These are phyloP conservation scores for Drosophila arawakana DNA, from an alignment of 1,140 invertebrate genomes.

Conservation along the genomic window DNA sequence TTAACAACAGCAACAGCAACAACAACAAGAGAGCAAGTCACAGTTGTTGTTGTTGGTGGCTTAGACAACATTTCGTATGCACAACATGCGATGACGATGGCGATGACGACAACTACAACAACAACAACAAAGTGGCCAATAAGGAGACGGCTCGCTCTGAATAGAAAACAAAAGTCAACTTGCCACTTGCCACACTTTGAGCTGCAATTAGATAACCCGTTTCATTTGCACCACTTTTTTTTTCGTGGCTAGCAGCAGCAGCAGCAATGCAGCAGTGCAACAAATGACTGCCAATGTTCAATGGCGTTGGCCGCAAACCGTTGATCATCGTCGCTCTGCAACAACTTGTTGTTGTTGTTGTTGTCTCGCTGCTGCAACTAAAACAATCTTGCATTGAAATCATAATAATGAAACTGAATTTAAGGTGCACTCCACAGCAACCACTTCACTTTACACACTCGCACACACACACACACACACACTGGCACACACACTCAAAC, in stretches of 20 bases:
- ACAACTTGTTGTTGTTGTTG: constrained; percentile 23
- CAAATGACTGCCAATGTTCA: constrained; percentile 82
- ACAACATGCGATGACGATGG: constrained; percentile 57
- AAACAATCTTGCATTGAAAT: constrained; percentile 74
- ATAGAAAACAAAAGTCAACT: constrained; percentile 82
- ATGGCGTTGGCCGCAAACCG: constrained; percentile 64
- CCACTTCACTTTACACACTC: constrained; percentile 15
- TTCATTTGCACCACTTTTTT: constrained; percentile 79
- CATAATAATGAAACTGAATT: constrained; percentile 81
- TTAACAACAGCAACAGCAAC: constrained; percentile 55
- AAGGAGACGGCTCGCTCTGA: constrained; percentile 50
- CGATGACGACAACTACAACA: constrained; percentile 16
- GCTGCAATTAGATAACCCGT: constrained; percentile 81
- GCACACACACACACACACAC: constrained; percentile 12
- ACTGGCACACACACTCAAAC: constrained; percentile 49
- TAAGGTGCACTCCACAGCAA: constrained; percentile 66
- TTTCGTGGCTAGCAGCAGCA: constrained; percentile 7
- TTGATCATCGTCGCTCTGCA: constrained; percentile 14
- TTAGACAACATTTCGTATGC: constrained; percentile 76
- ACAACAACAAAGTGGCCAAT: constrained; percentile 27
- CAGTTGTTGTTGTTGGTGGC: constrained; percentile 27
- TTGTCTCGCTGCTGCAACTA: constrained; percentile 56
- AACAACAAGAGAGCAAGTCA: background rate
- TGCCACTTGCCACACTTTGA: constrained; percentile 77
- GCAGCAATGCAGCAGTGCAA: constrained; percentile 21